Evolutionary conservation across 2,888 invertebrate genomes (phyloP), one percentile per base, ranked within the genome.

Genomic region (Erebia epiphron): DNA sequence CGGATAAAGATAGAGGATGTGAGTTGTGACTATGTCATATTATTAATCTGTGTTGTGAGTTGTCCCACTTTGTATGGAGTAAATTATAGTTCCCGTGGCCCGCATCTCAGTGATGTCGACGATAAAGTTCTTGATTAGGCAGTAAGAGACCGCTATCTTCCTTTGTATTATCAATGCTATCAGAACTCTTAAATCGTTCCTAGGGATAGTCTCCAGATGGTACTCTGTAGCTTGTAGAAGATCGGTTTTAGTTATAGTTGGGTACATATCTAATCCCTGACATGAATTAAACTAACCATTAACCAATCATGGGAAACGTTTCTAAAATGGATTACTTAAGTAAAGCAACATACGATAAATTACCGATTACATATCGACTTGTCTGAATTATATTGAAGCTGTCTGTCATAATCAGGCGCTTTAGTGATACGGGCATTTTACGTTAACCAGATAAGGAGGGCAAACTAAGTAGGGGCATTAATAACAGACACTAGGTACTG

Each of bases 81-180:
- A 87, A 87, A 88, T 89, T 86, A 87, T 86, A 86, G 82, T 87
- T 87, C 89, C 88, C 88, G 86, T 85, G 80, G 83, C 92, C 91
- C 89, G 91, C 89, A 91, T 92, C 86, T 83, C 73, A 78, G n/a
- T n/a, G 83, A 86, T 84, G 80, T 79, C 77, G 76, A 82, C 82
- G 85, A 82, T 62, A 67, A 61, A 68, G 65, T 67, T 64, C 65
- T 61, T 56, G 52, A 69, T 73, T 58, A 62, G 35, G 52, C 16
- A 14, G 43, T 67, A 69, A 52, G 67, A 61, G 50, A 66, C 65
- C 65, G 65, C 67, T 67, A 67, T 67, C 67, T 58, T 46, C 54
- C 43, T 54, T 58, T 67, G 58, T 49, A 57, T 35, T 35, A 56
- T 56, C 56, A 56, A 46, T 56, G 46, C 49, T 62, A 49, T 46